Evolutionary conservation across 1,140 invertebrate species (phyloP).

Genomic region (Stegodyphus mimosarum): DNA sequence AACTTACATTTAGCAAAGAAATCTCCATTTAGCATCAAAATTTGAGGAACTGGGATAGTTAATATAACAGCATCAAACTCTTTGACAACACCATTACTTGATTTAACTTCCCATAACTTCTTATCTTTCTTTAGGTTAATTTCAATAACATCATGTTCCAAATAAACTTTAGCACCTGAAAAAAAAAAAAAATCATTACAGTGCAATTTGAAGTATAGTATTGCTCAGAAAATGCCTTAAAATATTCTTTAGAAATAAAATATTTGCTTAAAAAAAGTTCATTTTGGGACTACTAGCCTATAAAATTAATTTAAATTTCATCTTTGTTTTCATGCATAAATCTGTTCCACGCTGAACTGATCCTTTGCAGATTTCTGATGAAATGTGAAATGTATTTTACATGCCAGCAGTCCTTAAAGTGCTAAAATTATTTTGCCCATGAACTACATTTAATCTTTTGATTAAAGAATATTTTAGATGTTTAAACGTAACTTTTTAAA

Average conservation of each 20-base stretch:
- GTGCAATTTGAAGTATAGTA: not conserved
- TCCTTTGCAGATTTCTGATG: too few species aligned
- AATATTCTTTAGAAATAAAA: not conserved
- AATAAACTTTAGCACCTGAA: slow-evolving; percentile 24
- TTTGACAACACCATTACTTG: slow-evolving; percentile 63
- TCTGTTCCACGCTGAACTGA: too few species aligned
- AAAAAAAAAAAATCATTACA: not conserved
- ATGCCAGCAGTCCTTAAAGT: too few species aligned
- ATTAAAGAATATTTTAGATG: too few species aligned
- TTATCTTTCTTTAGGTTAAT: slow-evolving; percentile 23
- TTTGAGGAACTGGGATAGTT: slow-evolving; percentile 73
- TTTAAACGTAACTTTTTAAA: too few species aligned
- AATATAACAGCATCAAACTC: slow-evolving; percentile 71
- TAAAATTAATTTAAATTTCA: too few species aligned
- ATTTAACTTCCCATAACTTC: slow-evolving; percentile 61
- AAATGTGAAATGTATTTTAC: too few species aligned
- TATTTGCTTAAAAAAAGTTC: too few species aligned
- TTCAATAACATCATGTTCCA: slow-evolving; percentile 43
- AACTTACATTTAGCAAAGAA: slow-evolving; percentile 53
- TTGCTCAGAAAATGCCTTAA: not conserved
- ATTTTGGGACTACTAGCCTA: too few species aligned
- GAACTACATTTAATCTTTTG: too few species aligned
- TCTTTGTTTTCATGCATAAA: too few species aligned
- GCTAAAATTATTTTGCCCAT: too few species aligned
- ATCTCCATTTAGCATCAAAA: slow-evolving; percentile 69